Evolutionary conservation across 2,797 vertebrate species (phyloP), one percentile per base, ranked within the genome.

Genomic region (Apogon talboti): DNA sequence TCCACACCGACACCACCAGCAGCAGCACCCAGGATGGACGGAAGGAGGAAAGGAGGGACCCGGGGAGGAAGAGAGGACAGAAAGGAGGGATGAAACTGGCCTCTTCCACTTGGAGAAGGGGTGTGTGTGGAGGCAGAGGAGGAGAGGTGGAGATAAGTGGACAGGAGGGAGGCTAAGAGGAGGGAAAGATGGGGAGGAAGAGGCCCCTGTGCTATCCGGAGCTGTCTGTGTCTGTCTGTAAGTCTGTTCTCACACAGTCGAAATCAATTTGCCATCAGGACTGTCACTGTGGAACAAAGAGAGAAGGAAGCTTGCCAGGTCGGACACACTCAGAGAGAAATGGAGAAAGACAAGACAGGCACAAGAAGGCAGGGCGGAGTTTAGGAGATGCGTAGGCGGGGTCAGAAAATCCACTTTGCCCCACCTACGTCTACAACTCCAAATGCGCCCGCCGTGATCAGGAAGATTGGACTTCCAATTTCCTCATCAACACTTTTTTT

Each of bases 211-310:
- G 92, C 94, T 95, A 95, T 94, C 93, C 93, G 91, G 90, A 93
- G 95, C 93, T 93, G 94, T 95, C 92, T 92, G 91, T 93, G 86
- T 95, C 94, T 94, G 95, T 93, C 90, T 90, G 92, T 92, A 91
- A 93, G 92, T 94, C 92, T 94, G 94, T 95, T 95, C 95, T 99
- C 97, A 99, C 95, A 99, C 97, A 91, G 97, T 98, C 90, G 97
- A 99, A 94, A 99, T 98, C 95, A 99, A 97, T 93, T 98, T 98
- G 95, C 96, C 95, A 92, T 97, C 96, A 94, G 96, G 96, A 78
- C 97, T 99, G 97, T 84, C 96, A 79, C 97, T 99, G 97, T 84
- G 94, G 91, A 96, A 97, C 94, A 95, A 93, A 96, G 94, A 99
- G 95, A 95, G 93, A 94, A 93, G 93, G 92, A 94, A 93, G 93